Base-by-base conservation (phyloP, 2,888 invertebrate genomes). In the Melikaiella ostensackeni region DNA sequence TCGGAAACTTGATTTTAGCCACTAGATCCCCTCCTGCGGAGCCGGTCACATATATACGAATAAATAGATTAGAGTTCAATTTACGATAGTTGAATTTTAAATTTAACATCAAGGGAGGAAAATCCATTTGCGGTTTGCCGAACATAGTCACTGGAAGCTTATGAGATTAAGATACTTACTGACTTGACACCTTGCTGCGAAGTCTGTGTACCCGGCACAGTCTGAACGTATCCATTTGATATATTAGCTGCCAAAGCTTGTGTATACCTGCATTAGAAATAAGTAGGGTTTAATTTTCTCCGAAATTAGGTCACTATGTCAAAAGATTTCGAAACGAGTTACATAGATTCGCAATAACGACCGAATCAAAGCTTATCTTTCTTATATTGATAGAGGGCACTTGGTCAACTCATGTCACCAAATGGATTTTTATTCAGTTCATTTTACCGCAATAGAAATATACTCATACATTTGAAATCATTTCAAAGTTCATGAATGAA, bases 191-290 rank as follows among this genome's bases (percentile, higher is more conserved):
- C 82, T 62, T 63, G 76, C 38, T 78, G 77, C 16, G 70, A 50
- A n/a, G 50, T 30, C 21, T 62, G 66, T 1, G 81, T 81, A 24
- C 82, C 83, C 9, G 82, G 81, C 8, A 80, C 79, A 24, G 80
- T 66, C 46, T 80, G 76, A 57, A 86, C 50, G 16, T 83, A 78
- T 46, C 86, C 87, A 16, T 81, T 82, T 11, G 81, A 62, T 55
- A 84, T 85, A 63, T 84, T 83, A 21, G 80, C 78, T 59, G 77
- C 79, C 35, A 84, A 64, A 2, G 82, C 86, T 64, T 86, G 83
- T 21, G 83, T 76, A 62, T 87, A 87, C 63, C 88, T 88, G 63
- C 27, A 75, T 70, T 13, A 64, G 24, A 70, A 75, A 66, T n/a
- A 70, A 70, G 16, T 9, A 19, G 33, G 13, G 50, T 55, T 70